Conservation (phyloP, 2,797 vertebrate genomes). For the Nyctibius grandis region DNA sequence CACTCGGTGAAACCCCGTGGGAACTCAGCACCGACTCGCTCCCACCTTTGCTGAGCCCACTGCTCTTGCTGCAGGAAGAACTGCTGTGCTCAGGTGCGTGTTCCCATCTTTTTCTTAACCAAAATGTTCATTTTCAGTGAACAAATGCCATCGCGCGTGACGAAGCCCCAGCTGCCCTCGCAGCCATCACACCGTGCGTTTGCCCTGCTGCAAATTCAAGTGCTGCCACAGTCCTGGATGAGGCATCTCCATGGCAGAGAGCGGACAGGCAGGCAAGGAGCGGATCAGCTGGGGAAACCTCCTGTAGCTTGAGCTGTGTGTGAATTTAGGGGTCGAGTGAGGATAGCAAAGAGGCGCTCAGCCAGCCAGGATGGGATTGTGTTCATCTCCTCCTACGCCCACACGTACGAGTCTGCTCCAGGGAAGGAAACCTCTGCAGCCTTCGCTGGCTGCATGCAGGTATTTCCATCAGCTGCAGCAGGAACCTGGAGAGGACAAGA, state of each 20-base stretch:
- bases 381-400: background rate
- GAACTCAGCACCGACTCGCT: background rate
- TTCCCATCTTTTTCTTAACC: background rate
- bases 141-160: fast-evolving
- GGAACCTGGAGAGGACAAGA: too few relatives aligned
- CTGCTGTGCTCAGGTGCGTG: background rate
- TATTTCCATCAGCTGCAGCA: background rate
- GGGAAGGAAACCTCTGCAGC: background rate
- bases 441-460: background rate
- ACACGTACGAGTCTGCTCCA: background rate
- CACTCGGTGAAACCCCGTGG: background rate
- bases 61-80: background rate
- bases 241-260: background rate
- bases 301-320: fast-evolving
- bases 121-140: background rate
- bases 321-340: background rate
- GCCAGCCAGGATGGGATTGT: background rate
- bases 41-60: background rate
- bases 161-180: fast-evolving
- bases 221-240: fast-evolving
- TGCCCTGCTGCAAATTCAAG: background rate
- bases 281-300: background rate
- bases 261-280: background rate
- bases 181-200: fast-evolving
- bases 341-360: background rate